Conservation (phyloP, 2,113 vertebrate genomes). For the Stigmatopora nigra region DNA sequence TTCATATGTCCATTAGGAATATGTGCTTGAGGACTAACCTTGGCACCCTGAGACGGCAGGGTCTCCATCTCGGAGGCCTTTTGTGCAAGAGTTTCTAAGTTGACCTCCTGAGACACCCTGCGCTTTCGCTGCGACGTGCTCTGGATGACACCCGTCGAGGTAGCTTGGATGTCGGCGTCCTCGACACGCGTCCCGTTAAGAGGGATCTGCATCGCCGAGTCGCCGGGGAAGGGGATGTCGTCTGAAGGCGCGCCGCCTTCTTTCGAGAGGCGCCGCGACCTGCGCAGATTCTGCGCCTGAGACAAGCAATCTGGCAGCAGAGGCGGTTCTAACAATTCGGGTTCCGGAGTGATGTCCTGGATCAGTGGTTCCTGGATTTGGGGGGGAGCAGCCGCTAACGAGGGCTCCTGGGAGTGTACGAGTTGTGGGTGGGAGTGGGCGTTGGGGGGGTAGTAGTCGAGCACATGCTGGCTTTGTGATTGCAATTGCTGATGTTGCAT, state of each 20-base stretch:
- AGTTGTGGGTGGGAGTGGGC: conserved; percentile 59
- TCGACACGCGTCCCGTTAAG: conserved; percentile 56
- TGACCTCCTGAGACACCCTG: conserved; percentile 88
- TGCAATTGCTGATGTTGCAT: conserved; percentile 72
- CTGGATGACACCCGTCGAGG: conserved; percentile 85
- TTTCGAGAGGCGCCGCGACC: conserved; percentile 90
- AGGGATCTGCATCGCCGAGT: conserved; percentile 33
- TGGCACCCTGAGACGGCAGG: conserved; percentile 63
- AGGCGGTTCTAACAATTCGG: conserved; percentile 66
- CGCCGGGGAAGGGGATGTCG: conserved; percentile 57
- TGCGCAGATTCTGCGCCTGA: conserved; percentile 71
- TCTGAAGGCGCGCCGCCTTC: conserved; percentile 79
- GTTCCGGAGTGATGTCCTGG: conserved; percentile 69
- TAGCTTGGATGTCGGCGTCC: conserved; percentile 60
- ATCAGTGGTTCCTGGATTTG: conserved; percentile 71
- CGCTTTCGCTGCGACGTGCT: conserved; percentile 79
- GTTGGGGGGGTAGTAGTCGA: conserved; percentile 59
- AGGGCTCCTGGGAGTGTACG: conserved; percentile 75
- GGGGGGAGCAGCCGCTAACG: conserved; percentile 66
- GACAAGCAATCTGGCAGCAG: conserved; percentile 51
- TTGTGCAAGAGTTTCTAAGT: conserved; percentile 90
- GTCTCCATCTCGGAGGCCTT: conserved; percentile 93
- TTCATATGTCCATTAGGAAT: not conserved
- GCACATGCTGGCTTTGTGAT: conserved; percentile 64
- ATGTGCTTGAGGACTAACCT: conserved; percentile 19